Evolutionary conservation across 2,113 vertebrate species (phyloP), one percentile per base, ranked within the genome.

Genomic region (Oncorhynchus kisutch): DNA sequence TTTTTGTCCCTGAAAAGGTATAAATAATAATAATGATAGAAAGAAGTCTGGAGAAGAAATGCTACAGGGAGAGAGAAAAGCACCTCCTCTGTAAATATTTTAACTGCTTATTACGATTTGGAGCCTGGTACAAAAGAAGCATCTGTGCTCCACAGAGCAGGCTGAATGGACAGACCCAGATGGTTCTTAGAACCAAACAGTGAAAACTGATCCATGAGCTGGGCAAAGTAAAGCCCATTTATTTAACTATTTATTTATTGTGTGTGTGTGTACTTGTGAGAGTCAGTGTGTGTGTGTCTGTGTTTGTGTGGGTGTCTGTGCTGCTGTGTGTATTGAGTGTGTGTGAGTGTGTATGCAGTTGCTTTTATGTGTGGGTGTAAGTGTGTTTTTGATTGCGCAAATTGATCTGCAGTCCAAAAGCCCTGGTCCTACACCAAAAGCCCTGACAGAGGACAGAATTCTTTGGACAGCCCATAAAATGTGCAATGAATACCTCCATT

Each of bases 21-120:
- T 97, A 97, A 97, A 98, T 97, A 98, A 98, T 98, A 97, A 94
- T 92, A 92, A 93, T 86, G 88, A 91, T 86, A 87, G 84, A 83
- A 95, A 92, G 91, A 83, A 88, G 86, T 74, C 74, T 54, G 74
- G 91, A 92, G 94, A 93, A 92, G 92, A 39, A 82, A 93, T 90
- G 89, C 88, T 75, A 95, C 95, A 90, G 81, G 76, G 74, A 78
- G 78, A 66, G 65, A 31, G 57, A 72, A 83, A 87, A 88, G 95
- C 94, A 91, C 90, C 93, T 94, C 93, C 95, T 96, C 93, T 89
- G 96, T 97, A 99, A 99, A 98, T 97, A 99, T 97, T 98, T 98
- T 98, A 98, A 97, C 96, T 97, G 96, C 97, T 97, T 99, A 97
- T 97, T 94, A 97, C 96, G 95, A 96, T 96, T 89, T 94, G 92